Percentiles rank a stretch among this genome's conserved stretches.
Conservation (phyloP, 2,888 invertebrate species). For the Steinernema hermaphroditum region DNA sequence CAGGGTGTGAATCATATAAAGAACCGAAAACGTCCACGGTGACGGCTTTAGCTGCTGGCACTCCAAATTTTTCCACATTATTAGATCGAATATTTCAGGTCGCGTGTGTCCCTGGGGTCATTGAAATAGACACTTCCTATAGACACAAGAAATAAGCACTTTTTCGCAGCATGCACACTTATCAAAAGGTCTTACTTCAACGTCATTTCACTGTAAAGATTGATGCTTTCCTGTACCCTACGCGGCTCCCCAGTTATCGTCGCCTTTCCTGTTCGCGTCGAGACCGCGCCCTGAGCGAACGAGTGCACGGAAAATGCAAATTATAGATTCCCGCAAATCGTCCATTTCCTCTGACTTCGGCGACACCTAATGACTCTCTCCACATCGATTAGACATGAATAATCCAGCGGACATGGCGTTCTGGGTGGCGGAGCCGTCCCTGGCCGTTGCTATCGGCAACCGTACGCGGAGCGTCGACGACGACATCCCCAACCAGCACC, state of each 20-base stretch:
- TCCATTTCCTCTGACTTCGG: neutral
- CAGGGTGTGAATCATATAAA: no score
- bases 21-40: no score
- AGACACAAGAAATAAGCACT: no score
- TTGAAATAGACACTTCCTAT: no score
- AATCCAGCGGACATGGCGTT: constrained; percentile 3
- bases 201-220: no score
- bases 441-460: constrained; percentile 14
- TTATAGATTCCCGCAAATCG: constrained; percentile 17
- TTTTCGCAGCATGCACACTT: no score
- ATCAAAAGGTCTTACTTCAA: no score
- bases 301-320: neutral
- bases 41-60: no score
- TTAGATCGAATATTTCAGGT: no score
- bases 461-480: neutral
- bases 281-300: constrained; percentile 40
- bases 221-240: constrained; percentile 34
- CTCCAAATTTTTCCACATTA: no score
- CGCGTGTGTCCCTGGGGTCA: no score
- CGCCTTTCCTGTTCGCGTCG: constrained; percentile 47
- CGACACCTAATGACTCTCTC: neutral
- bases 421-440: constrained; percentile 4
- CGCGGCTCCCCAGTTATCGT: constrained; percentile 46
- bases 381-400: neutral
- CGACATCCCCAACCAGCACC: neutral